A percentile compares a stretch with the other conserved stretches of the same genome.
These are phyloP conservation scores for Bos javanicus DNA, from an alignment of 2,113 vertebrate genomes.

Conservation along the genomic window DNA sequence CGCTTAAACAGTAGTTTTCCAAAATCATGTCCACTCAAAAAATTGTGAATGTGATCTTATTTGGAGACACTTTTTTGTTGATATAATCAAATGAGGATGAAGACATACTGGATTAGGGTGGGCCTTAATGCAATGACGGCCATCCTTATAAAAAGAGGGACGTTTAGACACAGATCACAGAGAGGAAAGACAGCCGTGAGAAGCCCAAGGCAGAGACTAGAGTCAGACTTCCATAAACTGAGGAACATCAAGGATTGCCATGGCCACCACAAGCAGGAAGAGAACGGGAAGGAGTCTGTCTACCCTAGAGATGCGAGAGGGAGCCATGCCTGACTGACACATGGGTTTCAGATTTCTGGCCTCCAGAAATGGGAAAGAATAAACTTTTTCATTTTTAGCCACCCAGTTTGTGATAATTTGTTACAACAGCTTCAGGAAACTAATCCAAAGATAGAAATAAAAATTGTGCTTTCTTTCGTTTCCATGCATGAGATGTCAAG, in stretches of 20 bases:
- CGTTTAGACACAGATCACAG: background rate
- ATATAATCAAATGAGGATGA: background rate
- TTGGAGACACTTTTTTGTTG: background rate
- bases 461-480: background rate
- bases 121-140: background rate
- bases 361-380: background rate
- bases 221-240: background rate
- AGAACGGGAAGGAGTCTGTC: background rate
- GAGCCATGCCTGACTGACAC: accelerated
- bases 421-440: background rate
- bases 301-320: accelerated
- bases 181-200: background rate
- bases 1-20: background rate
- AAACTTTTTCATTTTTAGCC: background rate
- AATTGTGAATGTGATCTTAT: background rate
- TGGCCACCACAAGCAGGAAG: no score
- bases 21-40: background rate
- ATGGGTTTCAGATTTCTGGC: background rate
- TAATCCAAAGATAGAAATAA: background rate
- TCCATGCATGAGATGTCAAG: background rate
- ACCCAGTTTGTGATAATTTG: background rate
- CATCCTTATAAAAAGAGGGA: background rate
- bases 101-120: background rate
- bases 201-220: background rate
- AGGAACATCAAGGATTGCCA: background rate